Base-by-base conservation (phyloP, 2,113 vertebrate genomes). In the Pagrus major region DNA sequence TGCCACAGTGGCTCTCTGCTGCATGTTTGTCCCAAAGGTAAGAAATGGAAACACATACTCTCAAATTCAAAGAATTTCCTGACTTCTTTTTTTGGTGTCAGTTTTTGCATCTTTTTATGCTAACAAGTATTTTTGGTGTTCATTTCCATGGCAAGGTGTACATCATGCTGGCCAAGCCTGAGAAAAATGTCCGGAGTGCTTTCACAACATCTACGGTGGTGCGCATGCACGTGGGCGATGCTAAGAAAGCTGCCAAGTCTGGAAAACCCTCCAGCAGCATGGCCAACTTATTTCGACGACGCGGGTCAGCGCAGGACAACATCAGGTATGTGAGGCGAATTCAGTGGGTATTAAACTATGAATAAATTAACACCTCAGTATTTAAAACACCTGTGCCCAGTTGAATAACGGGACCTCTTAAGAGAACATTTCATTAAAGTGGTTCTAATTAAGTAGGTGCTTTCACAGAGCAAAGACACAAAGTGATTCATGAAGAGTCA, bases 121-220 rank as follows among this genome's bases (percentile, higher is more conserved):
- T 64, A 9, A 55, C 0, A 20, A 23, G 9, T 21, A n/a, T 27
- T 29, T 27, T 29, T 80, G 15, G 27, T 42, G 41, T 11, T 51
- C 1, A 5, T 69, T 76, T 65, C 69, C 46, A 15, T 42, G 9
- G 16, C 12, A 77, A 94, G 93, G 97, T 99, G 9, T 99, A 99
- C 92, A 99, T 99, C 91, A 99, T 99, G 94, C 96, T 99, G 0
- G 98, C 97, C 71, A 99, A 99, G 81, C 98, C 98, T 0, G 98
- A 99, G 90, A 95, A 97, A 39, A 99, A 99, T 0, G 98, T 99
- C 47, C 97, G 98, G 72, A 99, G 98, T 1, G 98, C 98, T 0
- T 99, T 99, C 90, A 99, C 98, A 78, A 99, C 98, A 0, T 99
- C 98, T 0, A 99, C 97, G 0, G 97, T 98, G 65, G 98, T 99